Percentiles rank a stretch among this genome's conserved stretches.
Evolutionary conservation across 2,888 invertebrate species (phyloP).

Genomic region (Lasioglossum oenotherae): DNA sequence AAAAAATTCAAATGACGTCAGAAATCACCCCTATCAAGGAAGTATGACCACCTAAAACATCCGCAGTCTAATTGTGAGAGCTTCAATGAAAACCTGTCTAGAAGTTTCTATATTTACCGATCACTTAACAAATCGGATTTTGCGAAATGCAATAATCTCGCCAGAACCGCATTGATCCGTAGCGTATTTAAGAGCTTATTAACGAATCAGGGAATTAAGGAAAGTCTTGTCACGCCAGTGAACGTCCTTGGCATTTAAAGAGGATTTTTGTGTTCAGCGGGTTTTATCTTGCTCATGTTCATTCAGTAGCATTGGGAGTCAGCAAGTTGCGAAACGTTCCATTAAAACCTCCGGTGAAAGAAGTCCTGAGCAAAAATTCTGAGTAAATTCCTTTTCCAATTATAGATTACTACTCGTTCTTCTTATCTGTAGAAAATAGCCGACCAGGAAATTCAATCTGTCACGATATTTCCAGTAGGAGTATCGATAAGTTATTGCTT

Average conservation of each 20-base stretch:
- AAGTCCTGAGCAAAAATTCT: background rate
- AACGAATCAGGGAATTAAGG: background rate
- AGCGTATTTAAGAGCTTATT: background rate
- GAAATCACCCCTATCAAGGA: too few relatives aligned
- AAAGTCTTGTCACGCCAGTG: background rate
- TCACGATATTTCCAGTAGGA: background rate
- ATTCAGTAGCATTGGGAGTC: background rate
- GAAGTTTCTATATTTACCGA: background rate
- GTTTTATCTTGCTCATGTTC: background rate
- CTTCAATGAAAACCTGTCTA: background rate
- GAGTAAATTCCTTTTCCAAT: background rate
- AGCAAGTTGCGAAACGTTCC: background rate
- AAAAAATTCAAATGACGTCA: too few relatives aligned
- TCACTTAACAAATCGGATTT: background rate
- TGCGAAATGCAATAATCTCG: background rate
- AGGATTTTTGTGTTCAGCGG: background rate
- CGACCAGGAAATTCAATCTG: slow-evolving; percentile 3
- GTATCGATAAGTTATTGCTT: background rate
- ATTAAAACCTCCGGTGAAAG: background rate
- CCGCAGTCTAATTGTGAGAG: too few relatives aligned
- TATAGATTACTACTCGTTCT: background rate
- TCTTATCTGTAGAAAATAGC: background rate
- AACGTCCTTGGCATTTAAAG: background rate
- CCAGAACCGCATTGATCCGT: background rate
- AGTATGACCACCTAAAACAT: too few relatives aligned